These are phyloP conservation scores for Perithous albicinctus DNA, from an alignment of 2,888 invertebrate genomes.

Conservation along the genomic window DNA sequence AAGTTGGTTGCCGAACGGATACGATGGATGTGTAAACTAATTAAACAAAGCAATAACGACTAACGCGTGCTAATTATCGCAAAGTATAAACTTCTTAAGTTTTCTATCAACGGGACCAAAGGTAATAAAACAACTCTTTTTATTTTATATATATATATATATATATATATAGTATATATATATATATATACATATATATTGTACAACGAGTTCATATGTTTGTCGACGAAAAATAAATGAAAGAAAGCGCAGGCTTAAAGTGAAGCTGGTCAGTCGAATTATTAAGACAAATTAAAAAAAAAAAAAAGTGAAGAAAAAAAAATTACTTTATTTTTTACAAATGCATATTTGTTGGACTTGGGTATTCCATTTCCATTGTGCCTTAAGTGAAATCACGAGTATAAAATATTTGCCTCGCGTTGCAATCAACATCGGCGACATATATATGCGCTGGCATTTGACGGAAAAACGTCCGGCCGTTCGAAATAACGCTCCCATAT, in stretches of 20 bases:
- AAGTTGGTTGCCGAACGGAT: slow-evolving; percentile 70
- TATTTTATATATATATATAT: slow-evolving; percentile 72
- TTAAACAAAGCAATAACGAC: slow-evolving; percentile 64
- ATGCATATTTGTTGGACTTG: slow-evolving; percentile 35
- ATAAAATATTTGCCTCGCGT: slow-evolving; percentile 37
- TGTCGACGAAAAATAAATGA: slow-evolving; percentile 26
- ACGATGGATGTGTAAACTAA: slow-evolving; percentile 67
- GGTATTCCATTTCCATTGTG: slow-evolving; percentile 42
- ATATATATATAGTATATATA: too few species aligned
- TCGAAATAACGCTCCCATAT: slow-evolving; percentile 36
- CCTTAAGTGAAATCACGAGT: slow-evolving; percentile 47
- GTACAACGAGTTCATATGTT: slow-evolving; percentile 74
- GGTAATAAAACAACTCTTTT: slow-evolving; percentile 77
- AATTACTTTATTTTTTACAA: slow-evolving; percentile 20
- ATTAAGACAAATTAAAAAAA: slow-evolving; percentile 19
- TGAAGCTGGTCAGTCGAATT: slow-evolving; percentile 74
- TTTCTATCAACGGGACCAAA: slow-evolving; percentile 83
- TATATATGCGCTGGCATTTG: slow-evolving; percentile 29
- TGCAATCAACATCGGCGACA: slow-evolving; percentile 29
- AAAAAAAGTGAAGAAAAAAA: not conserved
- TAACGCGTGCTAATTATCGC: slow-evolving; percentile 77
- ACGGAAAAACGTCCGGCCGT: slow-evolving; percentile 24
- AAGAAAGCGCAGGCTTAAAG: slow-evolving; percentile 62
- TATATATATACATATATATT: too few species aligned
- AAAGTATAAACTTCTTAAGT: slow-evolving; percentile 77